Evolutionary conservation across 2,797 vertebrate genomes (phyloP).

Genomic region (Sciaenops ocellatus): DNA sequence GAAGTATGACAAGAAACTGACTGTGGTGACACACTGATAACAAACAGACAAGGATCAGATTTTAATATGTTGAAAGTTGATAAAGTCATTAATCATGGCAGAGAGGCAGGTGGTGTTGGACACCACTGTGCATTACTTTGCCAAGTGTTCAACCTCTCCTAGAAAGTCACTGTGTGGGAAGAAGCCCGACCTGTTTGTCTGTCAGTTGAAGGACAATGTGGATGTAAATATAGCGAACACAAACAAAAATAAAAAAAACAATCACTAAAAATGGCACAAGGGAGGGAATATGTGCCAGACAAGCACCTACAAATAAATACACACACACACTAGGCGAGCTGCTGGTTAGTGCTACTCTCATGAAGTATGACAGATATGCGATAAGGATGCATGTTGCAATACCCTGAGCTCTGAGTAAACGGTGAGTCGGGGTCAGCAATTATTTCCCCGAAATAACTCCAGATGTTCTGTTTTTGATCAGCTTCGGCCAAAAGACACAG

Average conservation of each 20-base stretch:
- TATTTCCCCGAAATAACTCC: constrained; percentile 38
- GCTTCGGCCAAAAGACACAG: background rate
- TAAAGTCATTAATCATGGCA: constrained; percentile 65
- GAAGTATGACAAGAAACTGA: constrained; percentile 52
- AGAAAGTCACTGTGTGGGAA: constrained; percentile 35
- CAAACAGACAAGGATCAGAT: constrained; percentile 66
- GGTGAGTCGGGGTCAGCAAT: constrained; percentile 17
- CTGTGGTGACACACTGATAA: constrained; percentile 63
- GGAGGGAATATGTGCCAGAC: background rate
- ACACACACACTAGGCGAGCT: constrained; percentile 3
- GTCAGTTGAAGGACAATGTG: constrained; percentile 17
- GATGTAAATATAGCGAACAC: background rate
- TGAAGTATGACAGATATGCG: constrained; percentile 41
- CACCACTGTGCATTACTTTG: constrained; percentile 12
- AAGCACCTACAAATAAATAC: background rate
- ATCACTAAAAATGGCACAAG: background rate
- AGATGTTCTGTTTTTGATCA: constrained; percentile 2
- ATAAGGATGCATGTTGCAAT: constrained; percentile 47
- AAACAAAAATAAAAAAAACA: constrained; percentile 7
- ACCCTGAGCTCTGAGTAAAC: constrained; percentile 22
- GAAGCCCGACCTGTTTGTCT: constrained; percentile 59
- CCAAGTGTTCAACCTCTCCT: constrained; percentile 45
- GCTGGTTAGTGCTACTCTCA: constrained; percentile 39
- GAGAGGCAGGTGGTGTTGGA: constrained; percentile 61
- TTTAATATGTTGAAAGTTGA: constrained; percentile 69